Conservation (phyloP, 2,797 vertebrate genomes). For the Vespertilio murinus region DNA sequence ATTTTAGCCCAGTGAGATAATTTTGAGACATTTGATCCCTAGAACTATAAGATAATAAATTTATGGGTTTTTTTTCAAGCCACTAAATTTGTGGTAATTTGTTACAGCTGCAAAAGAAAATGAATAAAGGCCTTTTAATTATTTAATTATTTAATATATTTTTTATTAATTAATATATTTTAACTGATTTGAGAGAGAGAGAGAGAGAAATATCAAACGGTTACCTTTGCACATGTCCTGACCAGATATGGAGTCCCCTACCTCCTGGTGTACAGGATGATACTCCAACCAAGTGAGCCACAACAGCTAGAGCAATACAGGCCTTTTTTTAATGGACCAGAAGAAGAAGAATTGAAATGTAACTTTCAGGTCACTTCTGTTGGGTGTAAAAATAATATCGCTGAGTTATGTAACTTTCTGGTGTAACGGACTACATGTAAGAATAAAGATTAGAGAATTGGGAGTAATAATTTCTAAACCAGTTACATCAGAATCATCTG, state of each 20-base stretch:
- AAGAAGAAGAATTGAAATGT: slow-evolving; percentile 36
- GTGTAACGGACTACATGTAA: background rate
- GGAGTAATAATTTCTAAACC: background rate
- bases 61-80: background rate
- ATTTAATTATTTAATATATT: background rate
- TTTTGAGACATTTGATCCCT: background rate
- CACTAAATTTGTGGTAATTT: background rate
- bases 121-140: background rate
- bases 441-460: background rate
- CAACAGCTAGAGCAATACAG: background rate
- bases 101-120: slow-evolving; percentile 20
- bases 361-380: background rate
- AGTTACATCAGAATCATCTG: background rate
- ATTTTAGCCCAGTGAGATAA: background rate
- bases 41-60: slow-evolving; percentile 6
- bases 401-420: slow-evolving; percentile 23
- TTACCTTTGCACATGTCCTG: background rate
- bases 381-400: background rate
- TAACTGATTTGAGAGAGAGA: background rate
- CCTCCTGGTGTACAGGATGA: background rate
- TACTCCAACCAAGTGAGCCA: background rate
- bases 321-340: background rate
- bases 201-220: background rate
- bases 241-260: background rate
- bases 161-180: background rate